Base-by-base conservation (phyloP, 2,113 vertebrate genomes). In the Lepisosteus osseus region DNA sequence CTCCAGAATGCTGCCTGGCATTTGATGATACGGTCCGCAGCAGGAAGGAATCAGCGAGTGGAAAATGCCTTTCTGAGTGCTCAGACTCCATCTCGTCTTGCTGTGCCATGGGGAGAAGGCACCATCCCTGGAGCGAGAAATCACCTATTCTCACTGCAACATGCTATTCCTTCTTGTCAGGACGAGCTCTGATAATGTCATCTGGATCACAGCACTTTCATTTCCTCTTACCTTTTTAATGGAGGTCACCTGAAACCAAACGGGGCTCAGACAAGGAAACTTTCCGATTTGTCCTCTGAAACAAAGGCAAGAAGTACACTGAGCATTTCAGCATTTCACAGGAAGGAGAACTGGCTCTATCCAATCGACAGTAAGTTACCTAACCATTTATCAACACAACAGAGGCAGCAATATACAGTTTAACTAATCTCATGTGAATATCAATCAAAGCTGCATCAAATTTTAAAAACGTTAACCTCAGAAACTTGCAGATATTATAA, bases 51-150 rank as follows among this genome's bases (percentile, higher is more conserved):
- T 12, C 65, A 67, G 65, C 3, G 65, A 67, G 45, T 14, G 65
- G 14, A 67, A 67, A 67, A 67, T 51, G 65, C 11, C 65, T 8
- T 67, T 67, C 65, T 67, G 65, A 67, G 65, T 67, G 65, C 14
- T 17, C 65, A 6, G 13, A 14, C n/a, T 4, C 14, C 45, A 13
- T 29, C 65, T 54, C 65, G 3, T 9, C 44, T 7, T 7, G n/a
- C 65, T n/a, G 47, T 14, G 40, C 41, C 63, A 8, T 65, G 40
- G 5, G 43, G 13, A 14, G 4, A 5, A 43, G 7, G 43, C 65
- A 12, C 65, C 14, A 9, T 54, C 65, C 29, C 29, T 51, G 47
- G 47, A 51, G 47, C 47, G 47, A 51, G 47, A 51, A 51, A 51
- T 51, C 47, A 51, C 47, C 47, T 51, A 51, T 51, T 51, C 47